A percentile compares a stretch with the other conserved stretches of the same genome.
These are phyloP conservation scores for Hoplodrina ambigua DNA, from an alignment of 2,888 invertebrate genomes.

Conservation along the genomic window DNA sequence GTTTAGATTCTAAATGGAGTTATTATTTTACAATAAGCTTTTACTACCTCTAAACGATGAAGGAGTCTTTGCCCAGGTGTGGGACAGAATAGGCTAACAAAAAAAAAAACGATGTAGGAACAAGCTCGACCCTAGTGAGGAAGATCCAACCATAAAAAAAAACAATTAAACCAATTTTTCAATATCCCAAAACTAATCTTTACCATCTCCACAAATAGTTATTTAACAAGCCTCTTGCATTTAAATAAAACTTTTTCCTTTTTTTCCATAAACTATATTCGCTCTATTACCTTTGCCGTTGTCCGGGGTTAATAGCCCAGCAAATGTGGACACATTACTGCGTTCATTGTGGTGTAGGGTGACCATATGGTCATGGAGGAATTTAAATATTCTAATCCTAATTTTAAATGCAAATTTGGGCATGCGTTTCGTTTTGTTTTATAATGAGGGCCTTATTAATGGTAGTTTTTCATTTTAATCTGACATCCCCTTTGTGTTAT, in stretches of 20 bases:
- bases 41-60: background rate
- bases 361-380: constrained; percentile 65
- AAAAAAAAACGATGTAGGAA: background rate
- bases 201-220: constrained; percentile 56
- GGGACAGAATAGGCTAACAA: too few relatives aligned
- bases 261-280: constrained; percentile 63
- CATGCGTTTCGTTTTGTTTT: constrained; percentile 16
- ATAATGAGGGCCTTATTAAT: constrained; percentile 47
- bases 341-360: constrained; percentile 65
- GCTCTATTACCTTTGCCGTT: constrained; percentile 73
- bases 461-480: constrained; percentile 32
- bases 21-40: too few relatives aligned
- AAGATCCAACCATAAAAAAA: constrained; percentile 32
- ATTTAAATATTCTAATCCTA: constrained; percentile 52
- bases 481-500: background rate
- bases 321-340: constrained; percentile 81
- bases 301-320: constrained; percentile 80
- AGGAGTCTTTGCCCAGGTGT: too few relatives aligned
- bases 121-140: constrained; percentile 1
- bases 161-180: constrained; percentile 49
- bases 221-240: constrained; percentile 56
- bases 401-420: constrained; percentile 51
- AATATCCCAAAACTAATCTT: constrained; percentile 48
- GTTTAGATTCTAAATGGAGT: too few relatives aligned
- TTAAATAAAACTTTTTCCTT: constrained; percentile 49